These are phyloP conservation scores for Prinia subflava DNA, from an alignment of 2,113 vertebrate genomes.

Conservation along the genomic window DNA sequence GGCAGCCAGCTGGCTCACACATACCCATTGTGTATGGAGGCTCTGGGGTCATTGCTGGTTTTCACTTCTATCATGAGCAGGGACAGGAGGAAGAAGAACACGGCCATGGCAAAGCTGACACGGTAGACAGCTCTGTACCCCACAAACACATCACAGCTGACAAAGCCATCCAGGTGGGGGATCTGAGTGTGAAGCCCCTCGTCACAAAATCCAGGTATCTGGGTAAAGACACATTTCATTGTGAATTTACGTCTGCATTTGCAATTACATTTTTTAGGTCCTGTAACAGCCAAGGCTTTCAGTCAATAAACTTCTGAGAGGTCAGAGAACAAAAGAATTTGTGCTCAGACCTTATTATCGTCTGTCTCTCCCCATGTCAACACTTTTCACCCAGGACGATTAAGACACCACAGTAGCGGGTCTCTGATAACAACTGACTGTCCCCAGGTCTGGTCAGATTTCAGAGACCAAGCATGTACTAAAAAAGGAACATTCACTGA, in stretches of 20 bases:
- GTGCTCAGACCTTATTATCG: background rate
- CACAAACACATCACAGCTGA: constrained; percentile 85
- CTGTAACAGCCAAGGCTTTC: background rate
- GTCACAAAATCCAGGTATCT: constrained; percentile 94
- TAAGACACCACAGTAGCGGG: background rate
- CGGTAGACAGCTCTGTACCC: constrained; percentile 94
- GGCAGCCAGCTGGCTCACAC: background rate
- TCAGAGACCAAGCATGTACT: background rate
- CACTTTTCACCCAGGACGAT: background rate
- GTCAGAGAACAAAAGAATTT: background rate
- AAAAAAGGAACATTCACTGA: background rate
- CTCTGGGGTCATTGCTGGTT: constrained; percentile 86
- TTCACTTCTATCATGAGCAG: constrained; percentile 87
- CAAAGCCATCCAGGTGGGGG: constrained; percentile 52
- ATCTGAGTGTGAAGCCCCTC: constrained; percentile 71
- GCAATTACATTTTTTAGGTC: background rate
- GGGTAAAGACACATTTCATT: background rate
- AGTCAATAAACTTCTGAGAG: background rate
- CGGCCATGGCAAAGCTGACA: constrained; percentile 87
- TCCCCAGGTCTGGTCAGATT: background rate
- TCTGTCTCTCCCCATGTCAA: background rate
- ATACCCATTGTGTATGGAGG: constrained; percentile 91
- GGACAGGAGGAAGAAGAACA: constrained; percentile 84
- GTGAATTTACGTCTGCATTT: background rate
- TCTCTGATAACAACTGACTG: background rate